These are phyloP conservation scores for Brachypterus glaber DNA, from an alignment of 2,888 invertebrate genomes.

Conservation along the genomic window DNA sequence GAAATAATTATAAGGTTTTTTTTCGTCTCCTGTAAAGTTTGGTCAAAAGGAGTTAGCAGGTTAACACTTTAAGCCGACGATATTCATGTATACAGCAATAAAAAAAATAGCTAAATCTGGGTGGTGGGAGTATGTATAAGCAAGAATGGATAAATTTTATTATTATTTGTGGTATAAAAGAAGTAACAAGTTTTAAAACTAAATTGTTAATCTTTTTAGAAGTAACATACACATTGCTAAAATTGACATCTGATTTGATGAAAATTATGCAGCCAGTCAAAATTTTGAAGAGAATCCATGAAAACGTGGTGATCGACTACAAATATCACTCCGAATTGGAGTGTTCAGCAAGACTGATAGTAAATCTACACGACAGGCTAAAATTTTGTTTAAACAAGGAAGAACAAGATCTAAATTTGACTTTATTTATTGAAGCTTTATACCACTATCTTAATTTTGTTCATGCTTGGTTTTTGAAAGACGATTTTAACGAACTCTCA, in stretches of 20 bases:
- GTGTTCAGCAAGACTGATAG: constrained; percentile 30
- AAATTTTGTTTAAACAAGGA: constrained; percentile 27
- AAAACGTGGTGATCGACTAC: constrained; percentile 25
- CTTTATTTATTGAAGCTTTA: constrained; percentile 34
- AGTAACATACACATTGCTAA: constrained; percentile 32
- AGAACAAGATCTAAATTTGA: constrained; percentile 34
- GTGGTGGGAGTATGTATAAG: too few species aligned
- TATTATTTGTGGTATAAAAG: constrained; percentile 1
- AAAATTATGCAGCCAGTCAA: constrained; percentile 28
- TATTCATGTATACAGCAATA: too few species aligned
- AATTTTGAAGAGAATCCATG: constrained; percentile 28
- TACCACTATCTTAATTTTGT: constrained; percentile 34
- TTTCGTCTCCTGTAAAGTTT: too few species aligned
- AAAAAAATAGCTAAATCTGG: too few species aligned
- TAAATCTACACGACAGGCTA: constrained; percentile 28
- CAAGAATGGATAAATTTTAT: too few species aligned
- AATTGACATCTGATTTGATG: constrained; percentile 26
- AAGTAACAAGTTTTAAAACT: not conserved
- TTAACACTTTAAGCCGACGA: too few species aligned
- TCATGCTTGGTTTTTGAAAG: constrained; percentile 34
- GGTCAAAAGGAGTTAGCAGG: too few species aligned
- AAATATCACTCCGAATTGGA: constrained; percentile 19
- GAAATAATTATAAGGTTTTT: too few species aligned
- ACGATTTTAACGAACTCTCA: constrained; percentile 28
- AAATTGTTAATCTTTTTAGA: constrained; percentile 26